Conservation (phyloP, 2,888 invertebrate species). For the Pristionchus japonicus region DNA sequence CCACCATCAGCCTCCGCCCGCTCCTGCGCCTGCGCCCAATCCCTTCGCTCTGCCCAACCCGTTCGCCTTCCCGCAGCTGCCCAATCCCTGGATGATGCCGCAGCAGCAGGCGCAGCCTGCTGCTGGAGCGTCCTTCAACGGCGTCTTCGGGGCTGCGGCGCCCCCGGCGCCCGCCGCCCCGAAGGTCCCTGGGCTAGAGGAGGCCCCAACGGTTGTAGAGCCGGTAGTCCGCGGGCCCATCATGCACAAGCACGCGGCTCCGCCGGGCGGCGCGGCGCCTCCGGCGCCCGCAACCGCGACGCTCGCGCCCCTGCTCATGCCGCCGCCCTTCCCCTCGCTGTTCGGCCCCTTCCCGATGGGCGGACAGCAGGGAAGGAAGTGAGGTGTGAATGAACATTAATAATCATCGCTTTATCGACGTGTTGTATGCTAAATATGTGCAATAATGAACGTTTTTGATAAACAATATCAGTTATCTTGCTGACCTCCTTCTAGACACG, state of each 20-base stretch:
- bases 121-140: conserved; percentile 26
- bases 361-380: not conserved
- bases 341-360: conserved; percentile 42
- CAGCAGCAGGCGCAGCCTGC: not conserved
- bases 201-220: conserved; percentile 4
- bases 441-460: not conserved
- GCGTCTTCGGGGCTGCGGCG: conserved; percentile 33
- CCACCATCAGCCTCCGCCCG: not conserved
- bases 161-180: not conserved
- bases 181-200: conserved; percentile 34
- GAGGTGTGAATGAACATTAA: not conserved
- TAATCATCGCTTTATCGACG: not conserved
- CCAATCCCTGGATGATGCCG: conserved; percentile 29
- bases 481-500: no score
- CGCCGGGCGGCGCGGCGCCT: not conserved
- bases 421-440: not conserved
- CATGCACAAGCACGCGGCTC: not conserved
- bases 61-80: conserved; percentile 6
- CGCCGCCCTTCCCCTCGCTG: conserved; percentile 62
- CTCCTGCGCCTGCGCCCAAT: conserved; percentile 37
- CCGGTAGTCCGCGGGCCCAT: not conserved
- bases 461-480: not conserved
- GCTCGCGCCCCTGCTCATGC: conserved; percentile 54
- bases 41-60: conserved; percentile 45
- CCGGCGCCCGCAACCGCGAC: conserved; percentile 47